Base-by-base conservation (phyloP, 2,113 vertebrate species). In the Forbesichthys papilliferus region DNA sequence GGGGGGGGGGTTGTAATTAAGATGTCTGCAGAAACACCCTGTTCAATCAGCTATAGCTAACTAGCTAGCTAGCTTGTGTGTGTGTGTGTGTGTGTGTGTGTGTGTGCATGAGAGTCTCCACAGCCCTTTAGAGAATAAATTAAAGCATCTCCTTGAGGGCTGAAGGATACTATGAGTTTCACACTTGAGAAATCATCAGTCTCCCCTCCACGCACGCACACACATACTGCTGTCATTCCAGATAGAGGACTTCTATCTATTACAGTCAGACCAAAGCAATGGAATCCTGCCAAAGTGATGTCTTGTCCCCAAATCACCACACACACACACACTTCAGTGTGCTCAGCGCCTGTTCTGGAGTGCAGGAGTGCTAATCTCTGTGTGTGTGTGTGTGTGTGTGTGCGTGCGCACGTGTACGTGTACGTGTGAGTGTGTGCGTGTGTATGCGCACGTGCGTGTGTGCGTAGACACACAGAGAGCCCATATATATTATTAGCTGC, bases 141-240 rank as follows among this genome's bases (percentile, higher is more conserved):
- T 84, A 81, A 74, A 80, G 65, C 68, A 82, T 72, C 78, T 85
- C 71, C 81, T 83, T 72, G 72, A 68, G 74, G 75, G 79, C 66
- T 85, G 70, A 80, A 68, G 75, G 75, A 76, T 71, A 86, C 78
- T 70, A 85, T 85, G 82, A 78, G 88, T 90, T 89, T 85, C 74
- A 88, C 84, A 86, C 83, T 68, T 70, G 76, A 84, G 77, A 71
- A 84, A 80, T 75, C 71, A 69, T 81, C 75, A 78, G 65, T 27
- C 27, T 27, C 64, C 18, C 61, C 71, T 53, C 54, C 68, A 69
- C 57, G 60, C 63, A 66, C 56, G 55, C 54, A 42, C 20, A 64
- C 57, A 51, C 65, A 20, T 59, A 34, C 48, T 42, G 36, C 36
- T 42, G 36, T 8, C 7, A 8, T 5, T 42, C 5, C 4, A 42